Evolutionary conservation across 2,888 invertebrate genomes (phyloP), one percentile per base, ranked within the genome.

Genomic region (Tetanocera ferruginea): DNA sequence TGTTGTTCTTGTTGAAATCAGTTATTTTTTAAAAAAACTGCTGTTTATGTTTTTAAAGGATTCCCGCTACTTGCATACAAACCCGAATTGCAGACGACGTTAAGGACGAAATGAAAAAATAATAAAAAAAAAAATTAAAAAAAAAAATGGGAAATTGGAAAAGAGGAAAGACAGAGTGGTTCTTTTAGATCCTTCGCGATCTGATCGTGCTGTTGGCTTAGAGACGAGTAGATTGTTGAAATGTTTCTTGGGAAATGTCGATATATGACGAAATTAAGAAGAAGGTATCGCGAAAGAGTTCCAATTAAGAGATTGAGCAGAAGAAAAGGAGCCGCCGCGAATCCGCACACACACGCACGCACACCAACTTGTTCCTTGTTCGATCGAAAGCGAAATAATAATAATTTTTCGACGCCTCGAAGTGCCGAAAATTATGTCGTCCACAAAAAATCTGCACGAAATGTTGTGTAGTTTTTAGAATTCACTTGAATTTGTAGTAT

Each of bases 351-450:
- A 84, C 76, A 76, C 79, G 77, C 75, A 78, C 75, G 69, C 23
- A 83, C 81, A 82, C 83, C 82, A 83, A 84, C 84, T 55, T 70
- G 73, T 60, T 84, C 84, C 83, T 83, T 71, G 83, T 83, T 82
- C 84, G 82, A 80, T 82, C 82, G 81, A 82, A 83, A 82, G 80
- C 82, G 82, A 81, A 82, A 83, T 83, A 84, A 84, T 83, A 78
- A 82, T 77, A 78, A 80, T 77, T 75, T 69, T 76, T 78, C 75
- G 75, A 72, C 74, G 76, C 75, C 75, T 71, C 78, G 76, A 79
- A 78, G 67, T 69, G 79, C 78, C 66, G 76, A 79, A 80, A 79
- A 80, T 78, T 76, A 76, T 78, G 79, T 66, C 43, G 62, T 62
- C 74, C 64, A 51, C 51, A 49, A 52, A 31, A 57, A 37, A 74